These are phyloP conservation scores for Drosophila anomalata DNA, from an alignment of 2,888 invertebrate genomes.

Conservation along the genomic window DNA sequence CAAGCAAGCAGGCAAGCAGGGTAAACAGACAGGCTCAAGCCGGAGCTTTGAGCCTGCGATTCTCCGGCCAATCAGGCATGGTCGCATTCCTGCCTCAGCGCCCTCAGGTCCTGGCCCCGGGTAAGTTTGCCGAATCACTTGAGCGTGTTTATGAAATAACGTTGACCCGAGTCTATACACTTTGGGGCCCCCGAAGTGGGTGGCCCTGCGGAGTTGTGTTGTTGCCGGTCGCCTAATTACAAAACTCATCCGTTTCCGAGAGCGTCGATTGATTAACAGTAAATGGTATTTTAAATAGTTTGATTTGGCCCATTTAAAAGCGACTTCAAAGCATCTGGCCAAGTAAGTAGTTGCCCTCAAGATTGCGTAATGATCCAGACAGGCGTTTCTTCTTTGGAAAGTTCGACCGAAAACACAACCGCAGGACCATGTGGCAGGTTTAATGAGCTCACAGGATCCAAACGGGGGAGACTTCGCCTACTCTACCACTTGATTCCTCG, in stretches of 20 bases:
- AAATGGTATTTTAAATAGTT: constrained; percentile 77
- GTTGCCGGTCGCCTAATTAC: constrained; percentile 63
- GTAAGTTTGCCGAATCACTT: constrained; percentile 68
- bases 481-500: not conserved
- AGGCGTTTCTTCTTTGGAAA: constrained; percentile 2
- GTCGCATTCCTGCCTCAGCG: constrained; percentile 8
- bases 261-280: constrained; percentile 65
- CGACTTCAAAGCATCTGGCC: constrained; percentile 50
- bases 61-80: constrained; percentile 32
- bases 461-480: not conserved
- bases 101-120: constrained; percentile 10
- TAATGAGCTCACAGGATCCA: constrained; percentile 63
- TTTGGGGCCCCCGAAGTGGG: not conserved
- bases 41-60: constrained; percentile 5
- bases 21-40: constrained; percentile 26
- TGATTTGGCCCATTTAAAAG: constrained; percentile 19
- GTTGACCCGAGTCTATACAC: constrained; percentile 37
- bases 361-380: constrained; percentile 67
- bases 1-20: constrained; percentile 46
- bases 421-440: constrained; percentile 54
- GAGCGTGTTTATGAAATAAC: constrained; percentile 62
- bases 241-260: constrained; percentile 47
- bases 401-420: constrained; percentile 10
- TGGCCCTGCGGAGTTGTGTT: constrained; percentile 2
- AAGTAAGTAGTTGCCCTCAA: constrained; percentile 17